Conservation (phyloP, 2,113 vertebrate species). For the Cisticola juncidis region DNA sequence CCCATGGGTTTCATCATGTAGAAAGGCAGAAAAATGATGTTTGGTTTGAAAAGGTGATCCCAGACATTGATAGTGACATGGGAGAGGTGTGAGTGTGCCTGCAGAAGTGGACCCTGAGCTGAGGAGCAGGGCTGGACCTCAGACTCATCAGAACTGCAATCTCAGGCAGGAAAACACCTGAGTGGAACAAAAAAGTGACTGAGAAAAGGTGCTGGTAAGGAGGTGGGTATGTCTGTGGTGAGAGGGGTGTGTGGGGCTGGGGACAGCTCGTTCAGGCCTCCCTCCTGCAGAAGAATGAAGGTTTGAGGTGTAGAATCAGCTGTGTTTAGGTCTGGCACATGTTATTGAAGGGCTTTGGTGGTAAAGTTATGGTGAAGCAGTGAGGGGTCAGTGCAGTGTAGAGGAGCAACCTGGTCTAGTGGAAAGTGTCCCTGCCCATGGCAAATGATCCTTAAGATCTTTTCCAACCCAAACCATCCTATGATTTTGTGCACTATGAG, state of each 20-base stretch:
- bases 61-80: accelerated
- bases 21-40: background rate
- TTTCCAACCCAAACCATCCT: background rate
- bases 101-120: background rate
- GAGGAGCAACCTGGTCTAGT: background rate
- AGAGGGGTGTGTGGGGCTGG: background rate
- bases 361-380: background rate
- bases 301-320: background rate
- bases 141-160: background rate
- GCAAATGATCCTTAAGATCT: background rate
- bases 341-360: background rate
- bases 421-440: background rate
- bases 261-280: background rate
- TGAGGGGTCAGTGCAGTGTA: background rate
- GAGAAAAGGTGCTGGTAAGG: background rate
- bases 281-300: background rate
- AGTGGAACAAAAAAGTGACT: too few species aligned
- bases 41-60: background rate
- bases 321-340: background rate
- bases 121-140: background rate
- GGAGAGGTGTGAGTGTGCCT: background rate
- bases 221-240: background rate
- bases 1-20: background rate
- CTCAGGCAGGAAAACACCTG: background rate
- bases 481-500: background rate